A percentile compares a stretch with the other conserved stretches of the same genome.
Evolutionary conservation across 2,888 invertebrate genomes (phyloP).

Genomic region (Sarcophaga rosellei): DNA sequence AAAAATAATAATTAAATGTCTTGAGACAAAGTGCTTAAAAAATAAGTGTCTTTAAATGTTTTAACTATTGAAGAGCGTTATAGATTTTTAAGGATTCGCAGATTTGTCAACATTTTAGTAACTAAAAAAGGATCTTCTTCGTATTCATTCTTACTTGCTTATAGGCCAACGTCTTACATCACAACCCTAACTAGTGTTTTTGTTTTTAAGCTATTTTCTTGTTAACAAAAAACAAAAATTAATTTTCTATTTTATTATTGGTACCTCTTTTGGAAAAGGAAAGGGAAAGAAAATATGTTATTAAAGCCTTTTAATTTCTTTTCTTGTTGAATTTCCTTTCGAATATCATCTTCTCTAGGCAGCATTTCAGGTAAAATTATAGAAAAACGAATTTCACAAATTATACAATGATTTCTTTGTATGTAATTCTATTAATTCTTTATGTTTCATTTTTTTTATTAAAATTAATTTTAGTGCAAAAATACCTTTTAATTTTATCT

Average conservation of each 20-base stretch:
- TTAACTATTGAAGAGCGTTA: slow-evolving; percentile 49
- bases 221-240: slow-evolving; percentile 28
- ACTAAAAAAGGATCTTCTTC: slow-evolving; percentile 62
- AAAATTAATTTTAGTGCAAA: slow-evolving; percentile 53
- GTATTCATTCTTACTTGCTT: slow-evolving; percentile 8
- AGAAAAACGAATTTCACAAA: neutral
- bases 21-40: slow-evolving; percentile 66
- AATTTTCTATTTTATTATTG: neutral
- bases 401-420: neutral
- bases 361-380: slow-evolving; percentile 22
- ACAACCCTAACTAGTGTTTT: slow-evolving; percentile 59
- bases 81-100: neutral
- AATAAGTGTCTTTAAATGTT: slow-evolving; percentile 64
- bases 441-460: neutral
- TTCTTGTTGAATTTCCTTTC: neutral
- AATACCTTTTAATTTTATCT: slow-evolving; percentile 51
- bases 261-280: neutral
- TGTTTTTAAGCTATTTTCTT: neutral
- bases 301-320: slow-evolving; percentile 32
- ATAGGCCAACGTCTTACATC: slow-evolving; percentile 42
- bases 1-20: slow-evolving; percentile 39
- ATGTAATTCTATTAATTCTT: slow-evolving; percentile 36
- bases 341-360: slow-evolving; percentile 32
- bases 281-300: slow-evolving; percentile 22
- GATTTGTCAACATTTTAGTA: slow-evolving; percentile 41